Conservation (phyloP, 1,140 invertebrate genomes). For the Drosophila pectinifera region DNA sequence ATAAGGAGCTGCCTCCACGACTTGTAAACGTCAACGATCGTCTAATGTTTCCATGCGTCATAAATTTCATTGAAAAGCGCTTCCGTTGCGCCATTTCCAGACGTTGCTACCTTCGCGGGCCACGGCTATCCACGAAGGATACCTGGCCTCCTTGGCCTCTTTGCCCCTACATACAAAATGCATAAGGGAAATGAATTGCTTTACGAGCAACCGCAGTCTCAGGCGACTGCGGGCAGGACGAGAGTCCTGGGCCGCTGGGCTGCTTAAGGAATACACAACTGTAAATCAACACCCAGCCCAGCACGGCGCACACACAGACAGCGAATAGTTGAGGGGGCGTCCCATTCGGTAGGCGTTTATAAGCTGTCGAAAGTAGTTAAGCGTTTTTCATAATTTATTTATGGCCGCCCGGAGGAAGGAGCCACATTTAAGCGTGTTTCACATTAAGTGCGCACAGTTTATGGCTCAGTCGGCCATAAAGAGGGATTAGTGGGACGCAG, state of each 20-base stretch:
- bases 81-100: conserved; percentile 81
- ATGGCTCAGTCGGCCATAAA: conserved; percentile 74
- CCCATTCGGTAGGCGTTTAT: conserved; percentile 79
- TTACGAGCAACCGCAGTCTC: conserved; percentile 74
- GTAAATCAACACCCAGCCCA: conserved; percentile 72
- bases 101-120: conserved; percentile 14
- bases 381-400: conserved; percentile 84
- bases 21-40: conserved; percentile 83
- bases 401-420: conserved; percentile 57
- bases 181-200: conserved; percentile 83
- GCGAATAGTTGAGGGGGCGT: conserved; percentile 61
- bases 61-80: conserved; percentile 84
- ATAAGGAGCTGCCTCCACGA: conserved; percentile 32
- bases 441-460: conserved; percentile 80
- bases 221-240: conserved; percentile 19
- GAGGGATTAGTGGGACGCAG: conserved; percentile 62
- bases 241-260: conserved; percentile 7
- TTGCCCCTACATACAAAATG: conserved; percentile 67
- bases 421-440: conserved; percentile 77
- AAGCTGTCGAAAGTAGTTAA: conserved; percentile 84
- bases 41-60: conserved; percentile 84
- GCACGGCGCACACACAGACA: conserved; percentile 26
- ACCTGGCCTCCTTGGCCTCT: conserved; percentile 32
- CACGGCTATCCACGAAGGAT: conserved; percentile 5
- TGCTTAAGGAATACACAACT: conserved; percentile 75